Base-by-base conservation (phyloP, 2,113 vertebrate species). In the rabbit (Oryctolagus cuniculus) region DNA sequence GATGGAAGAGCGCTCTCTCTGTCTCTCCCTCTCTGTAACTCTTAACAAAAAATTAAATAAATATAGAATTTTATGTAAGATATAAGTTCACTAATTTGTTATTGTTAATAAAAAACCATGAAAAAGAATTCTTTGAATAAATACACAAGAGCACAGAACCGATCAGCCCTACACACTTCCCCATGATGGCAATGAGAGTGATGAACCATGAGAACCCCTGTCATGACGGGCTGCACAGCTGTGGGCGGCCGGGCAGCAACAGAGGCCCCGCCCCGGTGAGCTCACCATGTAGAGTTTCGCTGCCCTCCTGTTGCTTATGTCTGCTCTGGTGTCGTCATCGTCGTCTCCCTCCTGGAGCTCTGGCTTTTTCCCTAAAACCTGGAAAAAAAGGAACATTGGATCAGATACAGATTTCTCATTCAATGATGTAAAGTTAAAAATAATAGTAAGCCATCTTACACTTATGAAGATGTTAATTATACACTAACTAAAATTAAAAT, bases 201-300 rank as follows among this genome's bases (percentile, higher is more conserved):
- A 77, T 36, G 19, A 38, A 11, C 5, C 11, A 2, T 2, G 27
- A 51, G 7, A 53, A 6, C 44, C 16, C 22, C 84, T 25, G 5
- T 44, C 19, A 10, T 3, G 0, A 25, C 10, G 22, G 31, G 7
- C 4, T n/a, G 22, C 10, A 10, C 5, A 12, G 10, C 19, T 27
- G 2, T 51, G 31, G 12, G 24, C n/a, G 17, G 51, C 3, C 22
- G 38, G 24, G 36, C 17, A 27, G 72, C 64, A 79, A n/a, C 1
- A 49, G 17, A 13, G n/a, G n/a, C 9, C 3, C 0, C 58, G 15
- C 25, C 2, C 10, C 4, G 25, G 21, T 11, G 4, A 2, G 89
- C 97, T 98, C 98, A 99, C 99, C 99, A 99, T 99, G 67, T 99
- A 99, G 0, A 99, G 98, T 95, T 99, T 99, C 27, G 99, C 99